Percentiles rank a stretch among this genome's conserved stretches.
phyloP scores from a whole-genome alignment of 2,888 invertebrate genomes.

The Eupithecia vulgata region DNA sequence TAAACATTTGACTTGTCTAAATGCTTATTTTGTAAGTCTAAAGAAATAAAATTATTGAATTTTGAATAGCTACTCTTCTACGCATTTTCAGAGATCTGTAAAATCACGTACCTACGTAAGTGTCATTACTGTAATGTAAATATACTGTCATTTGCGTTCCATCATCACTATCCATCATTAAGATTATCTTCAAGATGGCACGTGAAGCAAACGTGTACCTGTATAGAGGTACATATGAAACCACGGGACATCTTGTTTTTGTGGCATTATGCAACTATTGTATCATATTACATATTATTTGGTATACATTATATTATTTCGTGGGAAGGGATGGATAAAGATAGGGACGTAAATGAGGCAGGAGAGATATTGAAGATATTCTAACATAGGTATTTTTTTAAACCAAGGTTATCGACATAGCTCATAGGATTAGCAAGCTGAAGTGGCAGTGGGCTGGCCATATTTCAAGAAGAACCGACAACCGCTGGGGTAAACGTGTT shows the following conservation, averaged over 20 bases:
- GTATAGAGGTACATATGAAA: not conserved
- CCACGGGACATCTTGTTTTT: not conserved
- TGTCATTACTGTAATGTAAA: no score
- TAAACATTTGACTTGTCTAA: no score
- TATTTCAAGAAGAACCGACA: no score
- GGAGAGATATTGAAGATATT: no score
- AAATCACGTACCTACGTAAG: not conserved
- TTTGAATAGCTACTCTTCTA: not conserved
- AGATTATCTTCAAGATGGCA: conserved; percentile 1
- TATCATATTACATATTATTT: not conserved
- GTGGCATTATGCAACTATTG: not conserved
- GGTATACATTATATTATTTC: not conserved
- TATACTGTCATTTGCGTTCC: not conserved
- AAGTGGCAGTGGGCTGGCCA: no score
- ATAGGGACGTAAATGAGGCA: not conserved
- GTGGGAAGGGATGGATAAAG: not conserved
- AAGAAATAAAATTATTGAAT: no score
- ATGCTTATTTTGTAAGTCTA: no score
- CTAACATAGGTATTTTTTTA: no score
- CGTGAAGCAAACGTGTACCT: not conserved
- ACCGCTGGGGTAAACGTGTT: no score
- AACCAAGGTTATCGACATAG: no score
- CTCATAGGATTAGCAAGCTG: no score
- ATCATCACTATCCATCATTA: conserved; percentile 6
- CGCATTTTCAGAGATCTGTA: not conserved